A percentile compares a stretch with the other conserved stretches of the same genome.
Evolutionary conservation across 2,113 vertebrate species (phyloP).

Genomic region (Bambusicola thoracicus): DNA sequence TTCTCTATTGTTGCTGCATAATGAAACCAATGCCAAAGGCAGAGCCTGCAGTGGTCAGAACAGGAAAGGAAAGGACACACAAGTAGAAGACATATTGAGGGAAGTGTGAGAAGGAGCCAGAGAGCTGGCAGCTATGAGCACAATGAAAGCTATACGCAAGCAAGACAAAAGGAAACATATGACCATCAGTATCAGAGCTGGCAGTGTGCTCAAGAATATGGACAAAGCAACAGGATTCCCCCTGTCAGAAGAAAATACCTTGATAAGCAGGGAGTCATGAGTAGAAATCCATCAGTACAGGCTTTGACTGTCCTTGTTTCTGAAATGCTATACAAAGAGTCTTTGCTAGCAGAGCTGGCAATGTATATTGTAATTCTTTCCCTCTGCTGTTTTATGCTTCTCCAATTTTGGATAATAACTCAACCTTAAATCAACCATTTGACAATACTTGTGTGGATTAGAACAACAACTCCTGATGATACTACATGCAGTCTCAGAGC

Average conservation of each 20-base stretch:
- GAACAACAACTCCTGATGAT: background rate
- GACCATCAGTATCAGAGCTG: background rate
- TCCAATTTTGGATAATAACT: background rate
- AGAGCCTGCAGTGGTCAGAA: background rate
- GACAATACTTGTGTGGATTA: background rate
- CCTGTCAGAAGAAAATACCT: background rate
- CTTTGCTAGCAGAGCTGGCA: background rate
- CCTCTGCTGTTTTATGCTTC: background rate
- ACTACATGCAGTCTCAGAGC: background rate
- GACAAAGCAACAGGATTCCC: background rate
- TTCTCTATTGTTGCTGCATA: background rate
- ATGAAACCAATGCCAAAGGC: background rate
- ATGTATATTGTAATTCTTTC: background rate
- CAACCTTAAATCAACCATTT: background rate
- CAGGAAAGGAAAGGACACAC: background rate
- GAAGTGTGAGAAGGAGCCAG: background rate
- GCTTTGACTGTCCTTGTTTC: background rate
- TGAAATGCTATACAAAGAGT: background rate
- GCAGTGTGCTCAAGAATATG: background rate
- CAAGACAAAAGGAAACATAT: background rate
- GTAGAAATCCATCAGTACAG: background rate
- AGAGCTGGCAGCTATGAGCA: background rate
- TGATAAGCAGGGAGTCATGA: background rate
- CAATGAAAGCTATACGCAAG: background rate
- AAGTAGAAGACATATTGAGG: background rate